These are phyloP conservation scores for Onthophagus sagittarius DNA, from an alignment of 2,888 invertebrate genomes.

Conservation along the genomic window DNA sequence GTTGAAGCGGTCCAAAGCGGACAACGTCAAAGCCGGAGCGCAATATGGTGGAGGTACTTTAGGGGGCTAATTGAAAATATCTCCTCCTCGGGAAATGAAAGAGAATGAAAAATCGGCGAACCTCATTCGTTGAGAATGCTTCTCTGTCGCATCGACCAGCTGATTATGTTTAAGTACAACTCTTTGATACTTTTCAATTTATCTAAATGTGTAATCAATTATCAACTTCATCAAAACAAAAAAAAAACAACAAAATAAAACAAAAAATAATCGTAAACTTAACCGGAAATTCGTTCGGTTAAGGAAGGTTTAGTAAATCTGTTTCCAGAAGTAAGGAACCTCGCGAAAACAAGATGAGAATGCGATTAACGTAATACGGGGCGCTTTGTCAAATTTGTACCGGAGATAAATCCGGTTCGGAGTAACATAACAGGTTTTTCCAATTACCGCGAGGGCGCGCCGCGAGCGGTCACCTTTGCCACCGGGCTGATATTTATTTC, in stretches of 20 bases:
- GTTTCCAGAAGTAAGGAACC: not conserved
- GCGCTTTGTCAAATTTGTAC: not conserved
- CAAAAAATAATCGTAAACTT: too few relatives aligned
- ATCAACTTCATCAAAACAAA: too few relatives aligned
- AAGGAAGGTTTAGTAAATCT: not conserved
- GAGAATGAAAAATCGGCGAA: not conserved
- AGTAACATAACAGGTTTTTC: not conserved
- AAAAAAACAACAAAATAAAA: too few relatives aligned
- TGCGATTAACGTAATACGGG: not conserved
- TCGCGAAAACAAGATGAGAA: not conserved
- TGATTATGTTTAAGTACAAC: not conserved
- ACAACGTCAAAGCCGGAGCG: not conserved
- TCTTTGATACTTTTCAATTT: not conserved
- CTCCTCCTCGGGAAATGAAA: not conserved
- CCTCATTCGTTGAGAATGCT: too few relatives aligned
- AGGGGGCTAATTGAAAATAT: not conserved
- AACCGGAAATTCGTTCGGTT: not conserved
- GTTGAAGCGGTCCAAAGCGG: not conserved
- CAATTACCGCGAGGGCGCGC: not conserved
- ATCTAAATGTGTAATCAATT: not conserved
- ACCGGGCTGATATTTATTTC: constrained; percentile 8
- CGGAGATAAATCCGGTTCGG: not conserved
- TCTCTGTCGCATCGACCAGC: too few relatives aligned
- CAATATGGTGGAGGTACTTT: not conserved
- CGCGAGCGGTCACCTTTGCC: constrained; percentile 2